Evolutionary conservation across 2,113 vertebrate species (phyloP).

Genomic region (Chamaea fasciata): DNA sequence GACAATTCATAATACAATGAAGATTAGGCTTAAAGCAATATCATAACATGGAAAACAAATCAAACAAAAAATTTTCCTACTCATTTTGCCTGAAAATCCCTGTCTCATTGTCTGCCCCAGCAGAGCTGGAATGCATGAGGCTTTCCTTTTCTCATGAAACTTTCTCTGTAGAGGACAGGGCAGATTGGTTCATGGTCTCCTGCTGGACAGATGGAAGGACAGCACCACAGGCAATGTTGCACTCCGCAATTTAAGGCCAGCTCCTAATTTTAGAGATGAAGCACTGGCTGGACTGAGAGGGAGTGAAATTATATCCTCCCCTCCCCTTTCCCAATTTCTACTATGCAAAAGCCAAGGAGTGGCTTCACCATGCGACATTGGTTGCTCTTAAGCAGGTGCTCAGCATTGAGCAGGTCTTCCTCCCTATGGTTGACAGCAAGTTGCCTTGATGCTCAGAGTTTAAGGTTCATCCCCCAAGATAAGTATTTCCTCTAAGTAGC

Average conservation of each 20-base stretch:
- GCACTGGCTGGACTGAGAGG: not conserved
- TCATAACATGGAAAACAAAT: not conserved
- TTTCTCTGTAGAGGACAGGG: not conserved
- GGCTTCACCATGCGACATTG: fast-evolving
- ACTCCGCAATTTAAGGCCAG: not conserved
- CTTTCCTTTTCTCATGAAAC: not conserved
- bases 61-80: not conserved
- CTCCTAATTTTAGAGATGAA: not conserved
- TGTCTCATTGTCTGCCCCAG: not conserved
- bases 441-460: not conserved
- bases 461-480: not conserved
- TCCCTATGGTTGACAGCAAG: not conserved
- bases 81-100: not conserved
- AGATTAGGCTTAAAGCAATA: not conserved
- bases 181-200: not conserved
- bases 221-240: not conserved
- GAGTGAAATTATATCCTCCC: not conserved
- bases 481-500: not conserved
- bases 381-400: not conserved
- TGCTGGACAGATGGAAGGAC: not conserved
- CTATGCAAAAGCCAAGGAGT: not conserved
- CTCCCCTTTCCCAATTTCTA: not conserved
- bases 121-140: not conserved
- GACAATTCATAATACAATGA: not conserved
- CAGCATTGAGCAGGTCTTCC: not conserved